These are phyloP conservation scores for Taenaris catops DNA, from an alignment of 2,888 invertebrate genomes.

Conservation along the genomic window DNA sequence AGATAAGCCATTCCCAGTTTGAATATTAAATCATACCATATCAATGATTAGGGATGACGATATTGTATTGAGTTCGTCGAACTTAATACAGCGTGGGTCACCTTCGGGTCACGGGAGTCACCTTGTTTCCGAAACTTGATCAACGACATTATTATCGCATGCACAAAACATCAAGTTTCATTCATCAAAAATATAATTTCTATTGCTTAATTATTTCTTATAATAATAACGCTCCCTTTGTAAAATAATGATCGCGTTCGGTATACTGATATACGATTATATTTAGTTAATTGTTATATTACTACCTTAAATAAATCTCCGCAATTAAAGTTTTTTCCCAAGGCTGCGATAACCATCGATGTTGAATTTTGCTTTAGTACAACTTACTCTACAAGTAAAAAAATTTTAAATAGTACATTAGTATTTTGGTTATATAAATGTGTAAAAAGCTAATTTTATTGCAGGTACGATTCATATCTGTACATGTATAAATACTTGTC, in stretches of 20 bases:
- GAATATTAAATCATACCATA: conserved; percentile 16
- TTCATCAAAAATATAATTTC: conserved; percentile 19
- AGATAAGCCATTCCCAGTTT: too few species aligned
- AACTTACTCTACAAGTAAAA: not conserved
- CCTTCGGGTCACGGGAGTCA: conserved; percentile 69
- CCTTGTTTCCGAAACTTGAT: conserved; percentile 71
- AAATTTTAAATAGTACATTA: not conserved
- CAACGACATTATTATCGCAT: conserved; percentile 56
- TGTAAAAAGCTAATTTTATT: too few species aligned
- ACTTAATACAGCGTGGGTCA: conserved; percentile 55
- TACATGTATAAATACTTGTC: too few species aligned
- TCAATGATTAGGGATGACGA: conserved; percentile 30
- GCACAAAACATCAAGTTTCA: conserved; percentile 42
- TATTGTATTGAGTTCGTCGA: conserved; percentile 47
- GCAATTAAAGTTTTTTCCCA: conserved; percentile 13
- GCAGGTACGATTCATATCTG: too few species aligned
- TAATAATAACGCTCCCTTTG: not conserved
- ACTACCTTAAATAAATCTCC: conserved; percentile 8
- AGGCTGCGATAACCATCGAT: conserved; percentile 14
- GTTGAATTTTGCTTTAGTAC: not conserved
- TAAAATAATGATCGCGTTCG: not conserved
- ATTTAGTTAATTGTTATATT: conserved; percentile 13
- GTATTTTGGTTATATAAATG: too few species aligned
- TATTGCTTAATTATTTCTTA: conserved; percentile 1
- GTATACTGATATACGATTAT: conserved; percentile 9